Base-by-base conservation (phyloP, 2,797 vertebrate genomes). In the Esox masquinongy region DNA sequence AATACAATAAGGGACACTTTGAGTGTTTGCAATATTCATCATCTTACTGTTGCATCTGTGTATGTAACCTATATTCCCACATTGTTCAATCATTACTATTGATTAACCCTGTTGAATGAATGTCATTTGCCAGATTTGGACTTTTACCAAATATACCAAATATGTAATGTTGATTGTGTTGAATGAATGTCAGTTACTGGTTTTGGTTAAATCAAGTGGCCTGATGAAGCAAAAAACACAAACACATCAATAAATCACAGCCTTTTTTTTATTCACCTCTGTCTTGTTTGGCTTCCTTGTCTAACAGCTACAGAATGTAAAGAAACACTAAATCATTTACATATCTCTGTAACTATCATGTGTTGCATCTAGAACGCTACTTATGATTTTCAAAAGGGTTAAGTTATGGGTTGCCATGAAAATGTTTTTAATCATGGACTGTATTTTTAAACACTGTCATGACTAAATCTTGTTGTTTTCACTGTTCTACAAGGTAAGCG, bases 201-300 rank as follows among this genome's bases (percentile, higher is more conserved):
- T 24, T 70, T 8, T 43, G 15, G n/a, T 15, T 47, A 24, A 50
- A 16, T 14, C 43, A 26, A 12, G 24, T 61, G 85, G 86, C 83
- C 88, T 89, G 75, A 71, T 49, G 70, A 72, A 74, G 69, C 56
- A 79, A 80, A 82, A 75, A 80, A 79, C 83, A 63, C 14, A 26
- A 85, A 75, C 80, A 79, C 80, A 85, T 87, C 81, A 93, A 91
- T 91, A 92, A 93, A 92, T 77, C 74, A 86, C 83, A 87, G 36
- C 81, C 76, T 86, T 87, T 88, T 90, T 83, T 85, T 31, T 81
- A 80, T 89, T 78, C 82, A 70, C 79, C 22, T 24, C 43, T 17
- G 77, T 68, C 73, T 72, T 78, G 64, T 74, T 77, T 86, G 74
- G 22, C 61, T 59, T 74, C 49, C 73, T 75, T 22, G 71, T 34